Evolutionary conservation across 2,797 vertebrate species (phyloP).

Genomic region (Spinibarbus caldwelli): DNA sequence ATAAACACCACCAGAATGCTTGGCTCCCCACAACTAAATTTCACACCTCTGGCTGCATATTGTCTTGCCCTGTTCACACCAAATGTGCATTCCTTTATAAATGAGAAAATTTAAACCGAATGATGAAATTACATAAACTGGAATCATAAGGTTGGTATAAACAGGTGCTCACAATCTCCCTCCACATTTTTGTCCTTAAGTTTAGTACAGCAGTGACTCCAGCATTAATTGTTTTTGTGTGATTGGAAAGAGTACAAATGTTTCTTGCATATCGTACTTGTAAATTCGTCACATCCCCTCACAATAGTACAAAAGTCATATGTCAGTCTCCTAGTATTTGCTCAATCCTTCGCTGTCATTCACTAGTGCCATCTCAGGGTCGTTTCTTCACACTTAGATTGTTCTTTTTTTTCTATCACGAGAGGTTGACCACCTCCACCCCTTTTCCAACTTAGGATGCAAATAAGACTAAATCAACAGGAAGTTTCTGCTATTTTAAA

Average conservation of each 20-base stretch:
- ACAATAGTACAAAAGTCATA: neutral
- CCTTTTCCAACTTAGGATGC: neutral
- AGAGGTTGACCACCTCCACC: neutral
- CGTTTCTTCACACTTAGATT: neutral
- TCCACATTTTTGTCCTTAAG: neutral
- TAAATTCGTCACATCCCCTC: neutral
- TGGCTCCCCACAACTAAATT: neutral
- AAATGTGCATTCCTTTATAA: slow-evolving; percentile 65
- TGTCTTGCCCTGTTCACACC: slow-evolving; percentile 41
- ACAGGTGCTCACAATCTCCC: slow-evolving; percentile 25
- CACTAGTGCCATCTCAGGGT: neutral
- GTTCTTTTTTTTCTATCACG: neutral
- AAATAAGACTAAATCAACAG: slow-evolving; percentile 23
- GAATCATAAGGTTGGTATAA: slow-evolving; percentile 70
- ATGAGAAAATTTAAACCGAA: slow-evolving; percentile 67
- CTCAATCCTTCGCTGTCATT: neutral
- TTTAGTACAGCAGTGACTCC: neutral
- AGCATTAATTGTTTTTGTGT: neutral
- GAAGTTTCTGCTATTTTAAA: slow-evolving; percentile 14
- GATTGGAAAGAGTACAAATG: neutral
- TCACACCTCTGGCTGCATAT: slow-evolving; percentile 21
- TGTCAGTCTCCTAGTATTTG: neutral
- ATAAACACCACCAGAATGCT: neutral
- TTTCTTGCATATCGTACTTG: neutral
- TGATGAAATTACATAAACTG: slow-evolving; percentile 66